A percentile compares a stretch with the other conserved stretches of the same genome.
These are phyloP conservation scores for Desoria tigrina DNA, from an alignment of 2,888 invertebrate genomes.

Conservation along the genomic window DNA sequence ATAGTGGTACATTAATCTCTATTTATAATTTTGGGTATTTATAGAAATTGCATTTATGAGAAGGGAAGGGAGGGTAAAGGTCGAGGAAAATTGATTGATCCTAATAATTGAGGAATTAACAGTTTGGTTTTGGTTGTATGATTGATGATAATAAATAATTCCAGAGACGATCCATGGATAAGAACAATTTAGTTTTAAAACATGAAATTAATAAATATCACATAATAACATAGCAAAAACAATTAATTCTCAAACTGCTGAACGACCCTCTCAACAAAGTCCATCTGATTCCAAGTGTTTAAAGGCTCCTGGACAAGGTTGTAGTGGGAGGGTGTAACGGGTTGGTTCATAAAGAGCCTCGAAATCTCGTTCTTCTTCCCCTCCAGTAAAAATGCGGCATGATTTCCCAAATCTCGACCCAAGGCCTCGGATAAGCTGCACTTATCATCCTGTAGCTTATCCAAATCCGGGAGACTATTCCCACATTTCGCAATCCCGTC, in stretches of 20 bases:
- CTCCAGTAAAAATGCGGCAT: not conserved
- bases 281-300: slow-evolving; percentile 12
- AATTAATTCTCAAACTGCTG: slow-evolving; percentile 3
- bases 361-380: slow-evolving; percentile 15
- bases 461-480: slow-evolving; percentile 17
- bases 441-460: slow-evolving; percentile 4
- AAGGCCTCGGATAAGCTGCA: slow-evolving; percentile 5
- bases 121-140: no score
- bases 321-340: slow-evolving; percentile 20
- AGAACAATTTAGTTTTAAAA: no score
- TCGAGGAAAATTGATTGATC: no score
- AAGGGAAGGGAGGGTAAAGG: no score
- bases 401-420: not conserved
- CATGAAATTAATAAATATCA: no score
- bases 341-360: slow-evolving; percentile 13
- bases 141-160: no score
- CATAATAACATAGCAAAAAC: no score
- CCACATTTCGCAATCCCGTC: slow-evolving; percentile 12
- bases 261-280: slow-evolving; percentile 5
- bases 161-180: no score
- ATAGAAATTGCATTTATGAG: no score
- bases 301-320: slow-evolving; percentile 18
- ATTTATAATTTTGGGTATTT: no score
- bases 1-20: no score
- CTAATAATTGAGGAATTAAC: no score